Percentiles rank a stretch among this genome's conserved stretches.
Evolutionary conservation across 2,888 invertebrate genomes (phyloP).

Genomic region (Anorthoa munda): DNA sequence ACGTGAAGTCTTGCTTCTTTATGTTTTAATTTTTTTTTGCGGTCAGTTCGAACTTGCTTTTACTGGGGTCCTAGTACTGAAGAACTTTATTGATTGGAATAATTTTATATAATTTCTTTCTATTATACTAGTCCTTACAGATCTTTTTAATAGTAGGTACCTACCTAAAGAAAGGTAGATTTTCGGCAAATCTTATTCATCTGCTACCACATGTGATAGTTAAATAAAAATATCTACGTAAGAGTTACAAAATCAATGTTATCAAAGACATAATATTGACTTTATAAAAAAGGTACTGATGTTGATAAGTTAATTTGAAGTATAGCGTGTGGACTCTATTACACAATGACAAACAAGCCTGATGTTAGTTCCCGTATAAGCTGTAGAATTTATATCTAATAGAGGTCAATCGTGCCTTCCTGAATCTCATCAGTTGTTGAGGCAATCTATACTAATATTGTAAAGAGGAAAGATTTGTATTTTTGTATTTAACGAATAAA

Average conservation of each 20-base stretch:
- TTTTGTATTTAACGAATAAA: too few species aligned
- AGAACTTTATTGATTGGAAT: neutral
- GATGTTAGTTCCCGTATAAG: conserved; percentile 10
- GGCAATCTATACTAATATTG: too few species aligned
- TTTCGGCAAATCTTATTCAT: too few species aligned
- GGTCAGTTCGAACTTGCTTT: neutral
- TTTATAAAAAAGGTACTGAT: neutral
- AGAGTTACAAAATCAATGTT: neutral
- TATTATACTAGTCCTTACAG: neutral
- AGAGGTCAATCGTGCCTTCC: neutral
- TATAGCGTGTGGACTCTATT: conserved; percentile 5
- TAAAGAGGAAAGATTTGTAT: too few species aligned
- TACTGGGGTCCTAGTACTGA: neutral
- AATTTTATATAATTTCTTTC: neutral
- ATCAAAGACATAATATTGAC: neutral
- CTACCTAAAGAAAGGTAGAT: too few species aligned
- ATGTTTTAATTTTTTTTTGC: conserved; percentile 5
- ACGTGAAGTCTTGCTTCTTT: conserved; percentile 5
- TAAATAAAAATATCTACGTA: neutral
- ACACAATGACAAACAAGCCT: neutral
- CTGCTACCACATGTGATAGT: neutral
- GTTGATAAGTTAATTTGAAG: conserved; percentile 5
- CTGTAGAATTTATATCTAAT: neutral
- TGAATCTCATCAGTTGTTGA: conserved; percentile 11
- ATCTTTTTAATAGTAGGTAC: too few species aligned